Evolutionary conservation across 2,888 invertebrate species (phyloP), one percentile per base, ranked within the genome.

Genomic region (Matsumyia berberina): DNA sequence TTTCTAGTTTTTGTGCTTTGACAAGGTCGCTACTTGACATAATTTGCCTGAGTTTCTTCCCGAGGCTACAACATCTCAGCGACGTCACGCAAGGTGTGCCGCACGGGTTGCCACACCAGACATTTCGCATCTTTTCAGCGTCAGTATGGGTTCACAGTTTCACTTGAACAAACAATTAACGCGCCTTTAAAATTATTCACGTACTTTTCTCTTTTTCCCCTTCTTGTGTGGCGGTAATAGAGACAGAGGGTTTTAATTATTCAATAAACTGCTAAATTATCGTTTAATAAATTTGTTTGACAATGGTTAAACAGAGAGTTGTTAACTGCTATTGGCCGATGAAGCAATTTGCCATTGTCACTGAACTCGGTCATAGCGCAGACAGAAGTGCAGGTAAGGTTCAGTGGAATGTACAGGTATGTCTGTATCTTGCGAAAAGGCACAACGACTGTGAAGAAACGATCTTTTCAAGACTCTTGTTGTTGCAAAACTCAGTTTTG

Each of bases 21-120:
- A 12, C 62, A 78, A 83, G 82, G 72, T 67, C 66, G n/a, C 5
- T n/a, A 33, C 19, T 70, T 66, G 51, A 60, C 64, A 66, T 53
- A 24, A 46, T 77, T 72, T 66, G 33, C 11, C 12, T n/a, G 9
- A 49, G 5, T 17, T 24, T 33, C 37, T 9, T 12, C 37, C 31
- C 31, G 17, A 0, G 42, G 67, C 46, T 3, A 57, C 31, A 19
- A 29, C 6, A 9, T 2, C 8, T 31, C n/a, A n/a, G n/a, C n/a
- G n/a, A n/a, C n/a, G 42, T 60, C 24, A 7, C 15, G 15, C 24
- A 15, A 62, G 44, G 31, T 33, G 33, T 62, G 44, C 44, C 44
- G 6, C n/a, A 31, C 31, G 2, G 39, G 12, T 17, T 42, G 6
- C 60, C 31, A 31, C 42, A 39, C 15, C 51, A n/a, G 29, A n/a